phyloP scores from a whole-genome alignment of 35 echinoderm and acorn worm genomes.

The Amphiura filiformis region DNA sequence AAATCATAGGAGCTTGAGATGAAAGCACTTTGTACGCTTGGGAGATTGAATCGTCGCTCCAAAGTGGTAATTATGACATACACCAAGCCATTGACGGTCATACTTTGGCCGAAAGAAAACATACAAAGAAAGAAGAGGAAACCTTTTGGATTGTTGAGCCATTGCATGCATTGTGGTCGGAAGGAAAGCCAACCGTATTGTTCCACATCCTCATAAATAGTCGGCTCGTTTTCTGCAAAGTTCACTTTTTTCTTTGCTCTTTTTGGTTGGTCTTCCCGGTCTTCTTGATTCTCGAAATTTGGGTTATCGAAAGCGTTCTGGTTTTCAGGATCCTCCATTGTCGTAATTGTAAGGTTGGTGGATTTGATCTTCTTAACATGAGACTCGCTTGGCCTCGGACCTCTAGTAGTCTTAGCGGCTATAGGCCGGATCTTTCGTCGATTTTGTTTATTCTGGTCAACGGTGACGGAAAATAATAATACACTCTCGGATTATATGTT shows the following conservation, averaged over 20 bases:
- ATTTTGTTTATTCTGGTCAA: no score
- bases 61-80: constrained; percentile 71
- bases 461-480: no score
- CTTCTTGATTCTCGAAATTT: neutral
- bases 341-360: no score
- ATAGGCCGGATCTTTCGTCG: no score
- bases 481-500: no score
- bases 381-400: no score
- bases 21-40: constrained; percentile 62
- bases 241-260: no score
- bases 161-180: neutral
- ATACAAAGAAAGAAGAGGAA: constrained; percentile 54
- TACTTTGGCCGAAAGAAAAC: constrained; percentile 63
- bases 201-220: neutral
- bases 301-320: neutral
- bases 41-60: constrained; percentile 66
- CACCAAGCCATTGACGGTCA: constrained; percentile 75
- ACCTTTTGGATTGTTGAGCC: constrained; percentile 46
- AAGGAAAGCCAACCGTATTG: neutral
- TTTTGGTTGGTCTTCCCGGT: no score
- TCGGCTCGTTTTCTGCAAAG: neutral
- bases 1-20: constrained; percentile 78
- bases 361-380: no score
- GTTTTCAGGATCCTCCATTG: neutral
- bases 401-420: no score